phyloP scores from a whole-genome alignment of 2,113 vertebrate genomes.

The Dendrocopos noguchii region DNA sequence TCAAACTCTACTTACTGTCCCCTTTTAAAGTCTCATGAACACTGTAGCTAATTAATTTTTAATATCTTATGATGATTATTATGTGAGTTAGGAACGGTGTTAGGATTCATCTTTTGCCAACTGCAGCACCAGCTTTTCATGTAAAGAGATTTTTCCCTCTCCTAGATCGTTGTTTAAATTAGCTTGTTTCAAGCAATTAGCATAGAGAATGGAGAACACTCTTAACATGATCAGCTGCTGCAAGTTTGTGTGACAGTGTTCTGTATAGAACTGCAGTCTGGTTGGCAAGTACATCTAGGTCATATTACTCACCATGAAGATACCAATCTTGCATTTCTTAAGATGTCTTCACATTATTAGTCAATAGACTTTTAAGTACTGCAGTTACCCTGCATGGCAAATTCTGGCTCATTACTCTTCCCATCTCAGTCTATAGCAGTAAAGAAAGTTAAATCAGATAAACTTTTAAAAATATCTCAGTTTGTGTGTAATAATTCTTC shows the following conservation, averaged over 20 bases:
- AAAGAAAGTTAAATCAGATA: background rate
- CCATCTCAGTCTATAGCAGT: background rate
- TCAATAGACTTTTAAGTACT: background rate
- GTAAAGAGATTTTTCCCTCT: background rate
- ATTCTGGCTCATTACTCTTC: background rate
- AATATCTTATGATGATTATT: background rate
- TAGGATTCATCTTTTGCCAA: background rate
- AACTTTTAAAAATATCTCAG: background rate
- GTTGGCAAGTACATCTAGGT: background rate
- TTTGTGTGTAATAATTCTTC: background rate
- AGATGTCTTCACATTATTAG: background rate
- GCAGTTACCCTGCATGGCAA: background rate
- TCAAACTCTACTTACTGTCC: background rate
- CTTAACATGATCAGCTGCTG: background rate
- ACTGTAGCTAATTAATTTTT: background rate
- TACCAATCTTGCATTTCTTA: background rate
- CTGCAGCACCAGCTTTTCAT: background rate
- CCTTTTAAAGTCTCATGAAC: background rate
- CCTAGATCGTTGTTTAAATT: background rate
- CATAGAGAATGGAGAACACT: background rate
- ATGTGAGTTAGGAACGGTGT: background rate
- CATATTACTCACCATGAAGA: background rate
- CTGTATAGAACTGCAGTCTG: background rate
- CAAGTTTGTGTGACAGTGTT: background rate
- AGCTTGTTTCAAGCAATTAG: background rate